Evolutionary conservation across 2,113 vertebrate genomes (phyloP).

Genomic region (Martes martes): DNA sequence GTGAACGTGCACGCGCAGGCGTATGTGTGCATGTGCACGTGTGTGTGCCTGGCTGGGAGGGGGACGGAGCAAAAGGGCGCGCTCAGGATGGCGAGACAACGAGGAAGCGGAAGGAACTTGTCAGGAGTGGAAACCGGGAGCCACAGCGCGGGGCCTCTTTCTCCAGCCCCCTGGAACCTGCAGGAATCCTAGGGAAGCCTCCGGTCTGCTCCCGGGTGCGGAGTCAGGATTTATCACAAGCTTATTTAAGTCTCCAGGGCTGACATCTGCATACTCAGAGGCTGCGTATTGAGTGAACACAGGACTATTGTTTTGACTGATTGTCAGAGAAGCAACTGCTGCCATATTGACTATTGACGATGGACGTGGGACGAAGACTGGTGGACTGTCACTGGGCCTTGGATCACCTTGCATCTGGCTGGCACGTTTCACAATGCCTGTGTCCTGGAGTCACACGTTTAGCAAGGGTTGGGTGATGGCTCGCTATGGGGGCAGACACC

Average conservation of each 20-base stretch:
- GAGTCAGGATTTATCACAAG: background rate
- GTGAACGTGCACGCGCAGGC: rapidly evolving
- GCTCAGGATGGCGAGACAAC: rapidly evolving
- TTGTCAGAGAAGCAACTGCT: background rate
- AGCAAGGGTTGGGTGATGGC: background rate
- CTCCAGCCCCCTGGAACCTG: background rate
- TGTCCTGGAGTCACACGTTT: background rate
- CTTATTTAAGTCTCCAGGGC: background rate
- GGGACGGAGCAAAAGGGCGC: background rate
- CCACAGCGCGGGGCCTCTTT: background rate
- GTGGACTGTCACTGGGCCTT: background rate
- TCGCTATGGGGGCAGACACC: background rate
- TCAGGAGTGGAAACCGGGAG: background rate
- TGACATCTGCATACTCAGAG: background rate
- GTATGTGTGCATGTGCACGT: rapidly evolving
- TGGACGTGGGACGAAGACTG: background rate
- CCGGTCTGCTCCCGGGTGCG: background rate
- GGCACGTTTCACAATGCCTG: background rate
- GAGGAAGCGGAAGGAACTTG: background rate
- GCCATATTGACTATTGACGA: background rate
- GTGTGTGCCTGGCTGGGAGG: rapidly evolving
- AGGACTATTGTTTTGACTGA: background rate
- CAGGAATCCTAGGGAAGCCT: background rate
- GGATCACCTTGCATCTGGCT: background rate
- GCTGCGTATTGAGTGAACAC: background rate